These are phyloP conservation scores for Mesocentrotus franciscanus DNA, from an alignment of 53 echinoderm and acorn worm species.

Conservation along the genomic window DNA sequence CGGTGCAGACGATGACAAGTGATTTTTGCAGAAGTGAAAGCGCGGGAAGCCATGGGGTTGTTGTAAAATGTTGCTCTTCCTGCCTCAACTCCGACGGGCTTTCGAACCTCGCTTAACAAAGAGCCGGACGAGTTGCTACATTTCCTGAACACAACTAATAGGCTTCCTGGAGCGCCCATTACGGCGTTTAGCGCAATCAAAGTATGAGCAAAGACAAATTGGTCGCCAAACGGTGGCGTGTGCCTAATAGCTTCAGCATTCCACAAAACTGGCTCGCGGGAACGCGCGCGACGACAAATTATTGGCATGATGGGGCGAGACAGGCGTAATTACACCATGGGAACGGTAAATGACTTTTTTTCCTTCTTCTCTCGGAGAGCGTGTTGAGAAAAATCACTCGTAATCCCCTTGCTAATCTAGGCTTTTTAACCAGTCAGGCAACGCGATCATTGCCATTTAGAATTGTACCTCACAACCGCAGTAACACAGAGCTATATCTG, in stretches of 20 bases:
- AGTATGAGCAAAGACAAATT: constrained; percentile 68
- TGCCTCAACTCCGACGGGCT: constrained; percentile 51
- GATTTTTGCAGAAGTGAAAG: constrained; percentile 8
- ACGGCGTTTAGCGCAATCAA: constrained; percentile 68
- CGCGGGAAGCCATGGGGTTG: constrained; percentile 63
- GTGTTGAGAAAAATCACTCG: constrained; percentile 51
- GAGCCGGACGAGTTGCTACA: constrained; percentile 70
- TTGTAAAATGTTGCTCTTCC: constrained; percentile 68
- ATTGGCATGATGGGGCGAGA: constrained; percentile 65
- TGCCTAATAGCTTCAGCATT: constrained; percentile 63
- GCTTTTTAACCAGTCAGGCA: constrained; percentile 43
- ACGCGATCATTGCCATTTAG: constrained; percentile 16
- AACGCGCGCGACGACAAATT: constrained; percentile 61
- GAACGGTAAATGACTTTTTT: constrained; percentile 37
- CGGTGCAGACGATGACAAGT: constrained; percentile 44
- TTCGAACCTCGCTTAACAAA: constrained; percentile 63
- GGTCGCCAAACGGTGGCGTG: constrained; percentile 69
- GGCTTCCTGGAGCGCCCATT: constrained; percentile 70
- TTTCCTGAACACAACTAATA: constrained; percentile 71
- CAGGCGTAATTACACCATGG: constrained; percentile 65
- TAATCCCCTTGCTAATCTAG: constrained; percentile 57
- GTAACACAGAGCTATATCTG: constrained; percentile 48
- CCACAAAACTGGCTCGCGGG: constrained; percentile 70
- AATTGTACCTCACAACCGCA: constrained; percentile 32
- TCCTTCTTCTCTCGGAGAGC: neutral